These are phyloP conservation scores for Spongilla lacustris DNA, from an alignment of 37 sponge, comb jelly and placozoan genomes.

Conservation along the genomic window DNA sequence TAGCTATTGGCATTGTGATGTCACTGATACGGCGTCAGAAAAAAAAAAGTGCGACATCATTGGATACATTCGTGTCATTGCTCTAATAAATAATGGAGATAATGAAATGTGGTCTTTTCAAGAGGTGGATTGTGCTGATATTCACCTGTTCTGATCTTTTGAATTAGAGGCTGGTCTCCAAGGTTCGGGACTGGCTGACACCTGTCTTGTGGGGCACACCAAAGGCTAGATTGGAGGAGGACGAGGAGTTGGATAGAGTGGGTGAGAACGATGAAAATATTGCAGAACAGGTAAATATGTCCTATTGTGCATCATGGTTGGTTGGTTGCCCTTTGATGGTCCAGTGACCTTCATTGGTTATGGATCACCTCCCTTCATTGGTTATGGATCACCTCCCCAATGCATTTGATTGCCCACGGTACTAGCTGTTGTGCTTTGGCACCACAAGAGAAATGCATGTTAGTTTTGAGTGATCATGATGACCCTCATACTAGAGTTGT, in stretches of 20 bases:
- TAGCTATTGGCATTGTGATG: neutral
- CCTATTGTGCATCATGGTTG: neutral
- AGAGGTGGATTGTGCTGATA: neutral
- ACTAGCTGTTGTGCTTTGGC: neutral
- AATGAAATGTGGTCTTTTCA: no score
- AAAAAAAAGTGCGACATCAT: no score
- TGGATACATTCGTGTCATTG: neutral
- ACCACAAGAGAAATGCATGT: neutral
- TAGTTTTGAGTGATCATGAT: neutral
- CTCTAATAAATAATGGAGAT: no score
- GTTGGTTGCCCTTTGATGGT: neutral
- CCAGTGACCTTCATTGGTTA: no score
- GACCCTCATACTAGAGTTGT: neutral
- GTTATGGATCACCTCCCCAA: no score
- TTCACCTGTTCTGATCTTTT: neutral
- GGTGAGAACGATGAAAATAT: neutral
- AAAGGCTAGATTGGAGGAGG: neutral
- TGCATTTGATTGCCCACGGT: no score
- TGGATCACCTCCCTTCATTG: no score
- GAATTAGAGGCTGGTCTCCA: conserved; percentile 33
- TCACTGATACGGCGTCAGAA: neutral
- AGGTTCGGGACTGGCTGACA: conserved; percentile 58
- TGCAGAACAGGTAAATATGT: neutral
- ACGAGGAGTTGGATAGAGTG: neutral
- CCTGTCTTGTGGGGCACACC: conserved; percentile 49